Base-by-base conservation (phyloP, 2,888 invertebrate species). In the Colletes collaris region DNA sequence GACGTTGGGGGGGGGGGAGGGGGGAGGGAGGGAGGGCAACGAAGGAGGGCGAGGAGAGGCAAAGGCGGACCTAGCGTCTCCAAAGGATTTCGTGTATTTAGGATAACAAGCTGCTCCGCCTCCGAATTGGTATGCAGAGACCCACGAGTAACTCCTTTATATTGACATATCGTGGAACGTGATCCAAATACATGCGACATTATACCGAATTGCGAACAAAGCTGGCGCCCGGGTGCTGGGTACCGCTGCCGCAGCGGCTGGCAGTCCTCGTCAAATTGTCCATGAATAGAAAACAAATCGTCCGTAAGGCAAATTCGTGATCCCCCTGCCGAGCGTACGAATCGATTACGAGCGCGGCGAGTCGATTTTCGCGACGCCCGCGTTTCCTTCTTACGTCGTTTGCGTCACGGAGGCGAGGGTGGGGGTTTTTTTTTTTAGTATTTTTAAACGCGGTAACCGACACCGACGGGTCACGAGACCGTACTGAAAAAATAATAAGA, bases 11-110 rank as follows among this genome's bases (percentile, higher is more conserved):
- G 19, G 19, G n/a, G 52, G 67, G 50, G 59, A 69, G 52, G 53
- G 65, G 73, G 53, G 55, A 19, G 46, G 6, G 35, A 11, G 71
- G 59, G 52, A 69, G 62, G 40, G 60, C 44, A 37, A 58, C 67
- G 80, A 49, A 59, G 73, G 62, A 59, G 63, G 59, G 40, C 13
- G 62, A 11, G 55, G 60, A 52, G 62, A 58, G 58, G 75, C 58
- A 70, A 87, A 82, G 85, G 84, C 86, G 84, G 87, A 84, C 85
- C 83, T 52, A 78, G 79, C 89, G 86, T 90, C 90, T 91, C 91
- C 90, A 89, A 92, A 92, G 92, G 92, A 92, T 93, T 92, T 92
- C 91, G 92, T 93, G 91, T 93, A 93, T 93, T 93, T 93, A 92
- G 93, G 93, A 93, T 93, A 93, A 93, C 93, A 92, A 93, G 93